Evolutionary conservation across 2,888 invertebrate species (phyloP).

Genomic region (Chalcosyrphus nemorum): DNA sequence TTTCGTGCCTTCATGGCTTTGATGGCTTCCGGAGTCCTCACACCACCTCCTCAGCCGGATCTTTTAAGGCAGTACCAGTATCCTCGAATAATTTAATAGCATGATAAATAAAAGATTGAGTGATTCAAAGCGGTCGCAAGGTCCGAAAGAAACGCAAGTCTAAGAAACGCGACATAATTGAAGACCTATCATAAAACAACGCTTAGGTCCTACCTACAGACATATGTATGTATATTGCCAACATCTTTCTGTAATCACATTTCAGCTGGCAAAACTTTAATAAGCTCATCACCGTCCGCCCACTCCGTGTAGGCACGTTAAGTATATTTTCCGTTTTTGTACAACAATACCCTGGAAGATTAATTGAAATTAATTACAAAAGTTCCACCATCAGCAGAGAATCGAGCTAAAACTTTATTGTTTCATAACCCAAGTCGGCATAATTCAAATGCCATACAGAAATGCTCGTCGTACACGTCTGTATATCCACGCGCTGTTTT

Average conservation of each 20-base stretch:
- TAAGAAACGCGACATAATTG: neutral
- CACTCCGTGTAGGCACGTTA: constrained; percentile 1
- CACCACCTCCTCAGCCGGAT: no score
- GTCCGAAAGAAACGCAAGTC: no score
- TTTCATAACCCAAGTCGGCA: constrained; percentile 49
- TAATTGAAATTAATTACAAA: constrained; percentile 68
- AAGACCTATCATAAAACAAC: neutral
- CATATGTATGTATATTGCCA: no score
- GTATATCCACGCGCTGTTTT: constrained; percentile 46
- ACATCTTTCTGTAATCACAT: neutral
- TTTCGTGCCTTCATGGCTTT: no score
- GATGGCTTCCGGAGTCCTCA: no score
- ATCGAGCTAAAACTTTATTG: constrained; percentile 47
- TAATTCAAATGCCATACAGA: constrained; percentile 42
- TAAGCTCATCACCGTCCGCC: constrained; percentile 52
- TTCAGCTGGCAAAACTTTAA: constrained; percentile 20
- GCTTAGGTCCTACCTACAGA: neutral
- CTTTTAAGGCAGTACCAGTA: no score
- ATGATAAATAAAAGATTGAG: no score
- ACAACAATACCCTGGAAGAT: constrained; percentile 39
- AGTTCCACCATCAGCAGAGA: constrained; percentile 23
- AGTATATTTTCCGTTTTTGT: neutral
- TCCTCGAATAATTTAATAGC: no score
- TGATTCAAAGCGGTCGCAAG: no score
- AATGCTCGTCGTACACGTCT: constrained; percentile 20